A percentile compares a stretch with the other conserved stretches of the same genome.
Evolutionary conservation across 2,797 vertebrate species (phyloP).

Genomic region (Selene dorsalis): DNA sequence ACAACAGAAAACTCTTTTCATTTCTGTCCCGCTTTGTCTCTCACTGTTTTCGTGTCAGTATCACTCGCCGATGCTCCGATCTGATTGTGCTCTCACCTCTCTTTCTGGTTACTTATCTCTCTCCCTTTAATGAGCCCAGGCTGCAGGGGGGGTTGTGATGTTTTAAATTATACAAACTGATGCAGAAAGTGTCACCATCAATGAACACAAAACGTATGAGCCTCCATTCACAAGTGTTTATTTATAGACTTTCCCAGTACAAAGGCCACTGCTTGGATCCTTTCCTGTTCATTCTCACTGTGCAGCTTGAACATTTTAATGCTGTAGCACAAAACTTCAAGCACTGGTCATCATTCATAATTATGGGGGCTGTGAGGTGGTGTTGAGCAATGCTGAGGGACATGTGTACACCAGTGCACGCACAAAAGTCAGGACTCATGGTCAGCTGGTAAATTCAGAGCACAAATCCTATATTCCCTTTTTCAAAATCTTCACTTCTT

Average conservation of each 20-base stretch:
- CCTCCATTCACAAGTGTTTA: constrained; percentile 44
- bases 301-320: constrained; percentile 10
- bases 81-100: constrained; percentile 34
- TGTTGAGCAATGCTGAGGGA: not conserved
- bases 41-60: constrained; percentile 34
- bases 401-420: not conserved
- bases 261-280: constrained; percentile 27
- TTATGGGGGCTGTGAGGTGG: not conserved
- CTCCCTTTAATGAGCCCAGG: constrained; percentile 18
- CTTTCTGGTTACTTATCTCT: constrained; percentile 31
- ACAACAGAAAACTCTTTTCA: constrained; percentile 49
- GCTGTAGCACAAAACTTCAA: not conserved
- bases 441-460: not conserved
- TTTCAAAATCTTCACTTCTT: not conserved
- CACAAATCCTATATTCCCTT: not conserved
- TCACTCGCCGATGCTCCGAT: constrained; percentile 28
- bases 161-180: constrained; percentile 69
- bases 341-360: constrained; percentile 1
- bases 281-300: constrained; percentile 31
- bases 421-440: not conserved
- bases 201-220: constrained; percentile 30
- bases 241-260: constrained; percentile 41
- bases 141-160: constrained; percentile 2
- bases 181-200: constrained; percentile 57
- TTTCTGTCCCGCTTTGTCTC: constrained; percentile 48